Base-by-base conservation (phyloP, 2,113 vertebrate genomes). In the Mobula hypostoma region DNA sequence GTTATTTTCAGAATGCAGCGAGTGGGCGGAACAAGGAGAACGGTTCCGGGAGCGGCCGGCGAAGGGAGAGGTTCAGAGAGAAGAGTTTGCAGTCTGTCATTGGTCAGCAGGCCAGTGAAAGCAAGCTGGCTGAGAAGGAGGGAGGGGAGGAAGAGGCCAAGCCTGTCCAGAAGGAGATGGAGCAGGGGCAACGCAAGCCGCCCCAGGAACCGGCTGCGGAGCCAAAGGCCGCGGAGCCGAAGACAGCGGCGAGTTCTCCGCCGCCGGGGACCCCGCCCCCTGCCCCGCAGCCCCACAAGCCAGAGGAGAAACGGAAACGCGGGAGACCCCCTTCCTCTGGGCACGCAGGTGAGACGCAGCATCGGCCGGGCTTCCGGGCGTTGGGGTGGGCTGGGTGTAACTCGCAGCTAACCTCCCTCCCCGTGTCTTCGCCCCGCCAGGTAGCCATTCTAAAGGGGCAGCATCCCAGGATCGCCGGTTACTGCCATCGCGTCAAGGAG, bases 301-400 rank as follows among this genome's bases (percentile, higher is more conserved):
- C 82, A 3, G 24, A 12, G 97, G 96, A 95, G 97, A 97, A 97
- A 95, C 96, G 96, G 94, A 97, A 96, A 94, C 96, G 97, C 95
- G 97, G 97, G 94, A 96, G 97, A 94, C 97, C 97, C 0, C 97
- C 97, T 15, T 94, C 96, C 94, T 95, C 96, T 79, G 96, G 97
- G 94, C 96, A 96, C 66, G 29, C 96, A 0, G 97, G 97, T 97
- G 95, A 63, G 97, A 95, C 94, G 24, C n/a, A 97, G 95, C 94
- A 19, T 7, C 7, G 15, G 32, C 76, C 21, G 76, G 9, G 79
- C 15, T 24, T 12, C 32, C 0, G 11, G 83, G 9, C 2, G 24
- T 87, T 14, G 27, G 48, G 27, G 27, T 12, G 2, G 56, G 82
- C 11, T 17, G 68, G 68, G 68, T 7, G 68, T 70, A 70, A 70